These are phyloP conservation scores for Aproaerema taeniolella DNA, from an alignment of 2,888 invertebrate species.

Conservation along the genomic window DNA sequence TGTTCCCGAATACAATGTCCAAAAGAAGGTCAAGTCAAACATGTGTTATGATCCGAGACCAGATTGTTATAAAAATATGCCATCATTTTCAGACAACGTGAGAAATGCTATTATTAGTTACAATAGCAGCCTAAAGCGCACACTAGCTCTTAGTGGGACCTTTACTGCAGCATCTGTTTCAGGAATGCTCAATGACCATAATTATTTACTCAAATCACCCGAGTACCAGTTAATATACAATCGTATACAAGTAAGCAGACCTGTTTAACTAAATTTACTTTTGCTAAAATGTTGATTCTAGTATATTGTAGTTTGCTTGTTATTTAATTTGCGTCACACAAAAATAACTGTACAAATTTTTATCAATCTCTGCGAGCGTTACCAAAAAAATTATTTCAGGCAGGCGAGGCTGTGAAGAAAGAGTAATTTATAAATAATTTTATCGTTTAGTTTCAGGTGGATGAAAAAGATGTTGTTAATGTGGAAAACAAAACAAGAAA, in stretches of 20 bases:
- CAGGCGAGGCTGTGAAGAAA: no score
- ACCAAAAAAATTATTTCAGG: no score
- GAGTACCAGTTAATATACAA: conserved; percentile 1
- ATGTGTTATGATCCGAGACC: conserved; percentile 5
- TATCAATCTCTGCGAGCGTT: no score
- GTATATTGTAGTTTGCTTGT: no score
- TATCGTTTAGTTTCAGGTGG: no score
- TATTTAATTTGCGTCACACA: no score
- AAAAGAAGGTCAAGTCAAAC: conserved; percentile 1
- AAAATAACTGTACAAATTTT: no score
- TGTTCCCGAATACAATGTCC: background rate
- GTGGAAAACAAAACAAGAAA: background rate
- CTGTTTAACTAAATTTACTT: no score
- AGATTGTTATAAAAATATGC: background rate
- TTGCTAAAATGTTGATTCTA: no score
- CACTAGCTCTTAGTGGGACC: background rate
- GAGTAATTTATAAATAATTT: no score
- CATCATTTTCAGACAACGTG: background rate
- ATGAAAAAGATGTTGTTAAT: conserved; percentile 1
- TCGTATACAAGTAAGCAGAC: conserved; percentile 2
- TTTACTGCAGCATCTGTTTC: background rate
- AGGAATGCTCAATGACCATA: background rate
- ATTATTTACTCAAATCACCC: conserved; percentile 1
- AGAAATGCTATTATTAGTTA: background rate
- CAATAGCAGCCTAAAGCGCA: background rate